These are phyloP conservation scores for Amblyjoppa proteus DNA, from an alignment of 2,888 invertebrate species.

Conservation along the genomic window DNA sequence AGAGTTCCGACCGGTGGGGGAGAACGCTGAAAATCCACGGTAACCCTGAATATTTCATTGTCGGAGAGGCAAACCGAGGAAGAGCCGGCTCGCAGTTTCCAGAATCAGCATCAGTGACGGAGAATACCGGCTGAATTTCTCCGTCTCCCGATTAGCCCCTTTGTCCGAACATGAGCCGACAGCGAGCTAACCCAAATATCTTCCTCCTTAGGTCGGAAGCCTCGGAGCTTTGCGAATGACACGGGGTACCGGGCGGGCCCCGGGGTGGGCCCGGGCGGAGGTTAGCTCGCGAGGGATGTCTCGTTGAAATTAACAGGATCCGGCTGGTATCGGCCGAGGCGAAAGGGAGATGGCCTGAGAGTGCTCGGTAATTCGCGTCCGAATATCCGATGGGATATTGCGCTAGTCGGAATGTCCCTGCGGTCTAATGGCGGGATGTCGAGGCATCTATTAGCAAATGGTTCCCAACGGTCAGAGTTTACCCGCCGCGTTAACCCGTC, in stretches of 20 bases:
- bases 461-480: constrained; percentile 81
- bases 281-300: constrained; percentile 45
- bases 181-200: constrained; percentile 51
- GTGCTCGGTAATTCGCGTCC: constrained; percentile 76
- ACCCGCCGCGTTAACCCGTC: constrained; percentile 77
- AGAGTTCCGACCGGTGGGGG: constrained; percentile 30
- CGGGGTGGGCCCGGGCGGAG: not conserved
- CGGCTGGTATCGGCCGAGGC: constrained; percentile 37
- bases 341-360: constrained; percentile 43
- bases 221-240: constrained; percentile 56
- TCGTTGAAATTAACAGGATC: constrained; percentile 72
- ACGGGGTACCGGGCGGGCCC: constrained; percentile 18
- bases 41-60: constrained; percentile 62
- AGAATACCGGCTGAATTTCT: constrained; percentile 20
- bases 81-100: constrained; percentile 14
- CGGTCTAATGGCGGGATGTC: constrained; percentile 81
- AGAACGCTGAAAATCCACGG: constrained; percentile 54
- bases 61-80: constrained; percentile 32
- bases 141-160: constrained; percentile 4
- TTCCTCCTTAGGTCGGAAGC: constrained; percentile 53
- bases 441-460: constrained; percentile 83
- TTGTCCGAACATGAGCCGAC: constrained; percentile 45
- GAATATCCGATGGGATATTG: constrained; percentile 80
- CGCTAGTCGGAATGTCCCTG: constrained; percentile 79
- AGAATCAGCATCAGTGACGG: constrained; percentile 26